Percentiles rank a stretch among this genome's conserved stretches.
These are phyloP conservation scores for Salvelinus namaycush DNA, from an alignment of 2,113 vertebrate species.

Conservation along the genomic window DNA sequence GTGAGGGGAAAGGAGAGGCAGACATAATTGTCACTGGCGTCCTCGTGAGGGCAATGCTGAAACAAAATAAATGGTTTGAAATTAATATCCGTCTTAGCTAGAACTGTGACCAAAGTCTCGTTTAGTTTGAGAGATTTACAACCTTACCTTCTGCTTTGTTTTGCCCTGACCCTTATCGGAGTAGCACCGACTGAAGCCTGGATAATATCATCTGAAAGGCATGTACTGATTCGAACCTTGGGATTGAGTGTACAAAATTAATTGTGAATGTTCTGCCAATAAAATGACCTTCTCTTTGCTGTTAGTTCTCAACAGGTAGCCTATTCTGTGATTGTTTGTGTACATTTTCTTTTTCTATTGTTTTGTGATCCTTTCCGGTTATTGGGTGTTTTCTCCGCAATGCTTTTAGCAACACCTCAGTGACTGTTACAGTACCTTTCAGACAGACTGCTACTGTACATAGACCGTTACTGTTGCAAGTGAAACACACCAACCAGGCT, in stretches of 20 bases:
- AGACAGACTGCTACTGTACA: background rate
- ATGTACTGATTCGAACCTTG: background rate
- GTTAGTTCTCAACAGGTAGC: background rate
- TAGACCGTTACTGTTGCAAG: conserved; percentile 5
- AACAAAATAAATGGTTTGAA: conserved; percentile 3
- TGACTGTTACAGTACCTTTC: conserved; percentile 14
- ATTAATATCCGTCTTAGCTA: conserved; percentile 3
- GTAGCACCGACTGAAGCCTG: background rate
- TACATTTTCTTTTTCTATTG: background rate
- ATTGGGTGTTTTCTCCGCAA: conserved; percentile 2
- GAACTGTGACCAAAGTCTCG: conserved; percentile 10
- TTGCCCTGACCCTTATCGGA: background rate
- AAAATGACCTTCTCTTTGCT: background rate
- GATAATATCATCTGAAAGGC: background rate
- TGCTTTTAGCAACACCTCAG: conserved; percentile 23
- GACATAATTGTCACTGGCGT: background rate
- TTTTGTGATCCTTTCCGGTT: background rate
- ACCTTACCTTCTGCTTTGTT: background rate
- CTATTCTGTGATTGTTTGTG: background rate
- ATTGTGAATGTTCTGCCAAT: conserved; percentile 3
- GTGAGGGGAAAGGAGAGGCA: background rate
- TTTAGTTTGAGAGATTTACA: background rate
- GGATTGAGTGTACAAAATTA: background rate
- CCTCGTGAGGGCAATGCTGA: background rate
- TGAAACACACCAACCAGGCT: background rate